Base-by-base conservation (phyloP, 2,113 vertebrate species). In the Vanacampus margaritifer region DNA sequence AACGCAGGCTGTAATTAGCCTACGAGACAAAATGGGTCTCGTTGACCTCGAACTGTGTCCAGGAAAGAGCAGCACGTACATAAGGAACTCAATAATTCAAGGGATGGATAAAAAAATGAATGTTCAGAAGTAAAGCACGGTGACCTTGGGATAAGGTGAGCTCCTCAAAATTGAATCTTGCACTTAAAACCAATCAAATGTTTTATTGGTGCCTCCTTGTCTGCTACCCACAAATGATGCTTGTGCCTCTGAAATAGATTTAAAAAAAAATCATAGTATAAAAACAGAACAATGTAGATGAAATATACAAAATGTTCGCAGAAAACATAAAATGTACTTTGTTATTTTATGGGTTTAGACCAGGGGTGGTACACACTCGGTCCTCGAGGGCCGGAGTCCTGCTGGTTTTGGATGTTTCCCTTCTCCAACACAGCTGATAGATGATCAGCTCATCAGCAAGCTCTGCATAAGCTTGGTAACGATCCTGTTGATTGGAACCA, bases 41-140 rank as follows among this genome's bases (percentile, higher is more conserved):
- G 62, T 53, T 70, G 54, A 72, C 45, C 67, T 73, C 65, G 51
- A 53, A 7, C 68, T 71, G 16, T 50, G 21, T 70, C 51, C 26
- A 35, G 37, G 76, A 59, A 9, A 43, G 28, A 48, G 51, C 3
- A 64, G 16, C 13, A n/a, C 21, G 65, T 39, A 13, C 28, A 58
- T 43, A 35, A 39, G 37, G 56, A 26, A 28, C 41, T 32, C 41
- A 64, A 43, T 3, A 46, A 63, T 19, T 45, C 37, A 36, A 41
- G 28, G 58, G 36, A 23, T 14, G 36, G 12, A 59, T n/a, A 14
- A 43, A 43, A 62, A 43, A 46, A 63, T 28, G 9, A 64, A 46
- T 21, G 13, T 19, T 48, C 17, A 32, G 19, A 32, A 46, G 24
- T 46, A 26, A 48, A 64, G 62, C 26, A 48, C 1, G 17, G 24